A percentile compares a stretch with the other conserved stretches of the same genome.
Conservation (phyloP, 2,797 vertebrate genomes). For the Malurus leucopterus region DNA sequence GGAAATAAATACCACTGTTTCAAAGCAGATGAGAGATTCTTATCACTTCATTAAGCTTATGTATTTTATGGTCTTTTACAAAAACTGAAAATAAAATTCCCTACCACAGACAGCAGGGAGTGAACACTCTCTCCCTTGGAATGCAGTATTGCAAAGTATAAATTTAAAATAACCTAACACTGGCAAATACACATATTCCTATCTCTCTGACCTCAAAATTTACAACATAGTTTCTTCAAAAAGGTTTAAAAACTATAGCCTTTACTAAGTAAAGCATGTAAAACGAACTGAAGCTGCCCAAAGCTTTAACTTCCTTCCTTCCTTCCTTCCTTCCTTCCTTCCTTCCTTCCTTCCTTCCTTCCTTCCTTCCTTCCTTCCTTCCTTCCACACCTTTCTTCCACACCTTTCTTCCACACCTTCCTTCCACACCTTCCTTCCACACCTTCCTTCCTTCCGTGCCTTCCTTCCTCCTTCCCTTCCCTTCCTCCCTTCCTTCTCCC, state of each 20-base stretch:
- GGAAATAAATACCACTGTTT: background rate
- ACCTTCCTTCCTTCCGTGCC: background rate
- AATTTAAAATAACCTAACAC: background rate
- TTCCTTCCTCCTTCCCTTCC: background rate
- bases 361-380: background rate
- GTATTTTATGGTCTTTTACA: background rate
- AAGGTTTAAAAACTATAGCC: background rate
- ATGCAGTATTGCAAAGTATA: background rate
- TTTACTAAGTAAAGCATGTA: background rate
- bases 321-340: no score
- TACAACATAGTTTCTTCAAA: background rate
- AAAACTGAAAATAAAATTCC: background rate
- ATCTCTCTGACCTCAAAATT: background rate
- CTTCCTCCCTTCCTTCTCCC: background rate
- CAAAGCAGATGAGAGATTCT: background rate
- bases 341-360: background rate
- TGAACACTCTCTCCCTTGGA: background rate
- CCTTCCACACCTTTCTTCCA: no score
- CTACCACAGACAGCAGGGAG: background rate
- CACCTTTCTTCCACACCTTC: no score
- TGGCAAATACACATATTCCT: background rate
- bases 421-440: background rate
- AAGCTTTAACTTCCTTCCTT: background rate
- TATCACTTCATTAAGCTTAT: background rate
- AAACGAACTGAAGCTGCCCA: background rate